Base-by-base conservation (phyloP, 1,140 invertebrate species). In the Drosophila hydei region DNA sequence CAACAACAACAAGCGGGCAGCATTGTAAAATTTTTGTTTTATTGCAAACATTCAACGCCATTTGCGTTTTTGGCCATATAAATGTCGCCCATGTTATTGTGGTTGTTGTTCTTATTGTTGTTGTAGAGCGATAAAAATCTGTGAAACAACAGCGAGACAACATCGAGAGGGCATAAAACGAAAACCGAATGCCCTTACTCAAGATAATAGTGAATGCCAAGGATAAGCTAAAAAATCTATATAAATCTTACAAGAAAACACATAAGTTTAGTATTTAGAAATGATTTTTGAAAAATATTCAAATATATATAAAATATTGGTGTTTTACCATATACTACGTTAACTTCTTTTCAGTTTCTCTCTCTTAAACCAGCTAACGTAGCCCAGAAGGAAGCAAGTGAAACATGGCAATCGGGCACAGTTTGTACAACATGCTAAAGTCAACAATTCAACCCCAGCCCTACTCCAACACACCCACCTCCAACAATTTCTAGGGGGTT, bases 41-140 rank as follows among this genome's bases (percentile, higher is more conserved):
- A 87, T 87, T 77, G 77, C 77, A 65, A 84, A 75, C 81, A 85
- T 85, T 85, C 81, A 87, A 77, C 73, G 77, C 70, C 81, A 85
- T 85, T 85, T 85, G 81, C 70, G 74, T 80, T 87, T 80, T 81
- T 70, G 64, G 30, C 77, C 73, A 55, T 56, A 38, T 70, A 79
- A 85, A 73, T 64, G 72, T 70, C 68, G 68, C 47, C 71, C 70
- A 63, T 83, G 12, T 52, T 14, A 33, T 69, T 42, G 40, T 65
- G 63, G 51, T 60, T 63, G 63, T 62, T 83, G 71, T 74, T 48
- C 16, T 27, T 71, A 21, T 43, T 33, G 62, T 58, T 72, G 38
- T 42, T 77, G 58, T 42, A 18, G 40, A 33, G 70, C 81, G 62
- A 85, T 85, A 85, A 87, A 75, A 85, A 85, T 87, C 77, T 65